Base-by-base conservation (phyloP, 92 coral and sea anemone genomes). In the Zoanthus sociatus region DNA sequence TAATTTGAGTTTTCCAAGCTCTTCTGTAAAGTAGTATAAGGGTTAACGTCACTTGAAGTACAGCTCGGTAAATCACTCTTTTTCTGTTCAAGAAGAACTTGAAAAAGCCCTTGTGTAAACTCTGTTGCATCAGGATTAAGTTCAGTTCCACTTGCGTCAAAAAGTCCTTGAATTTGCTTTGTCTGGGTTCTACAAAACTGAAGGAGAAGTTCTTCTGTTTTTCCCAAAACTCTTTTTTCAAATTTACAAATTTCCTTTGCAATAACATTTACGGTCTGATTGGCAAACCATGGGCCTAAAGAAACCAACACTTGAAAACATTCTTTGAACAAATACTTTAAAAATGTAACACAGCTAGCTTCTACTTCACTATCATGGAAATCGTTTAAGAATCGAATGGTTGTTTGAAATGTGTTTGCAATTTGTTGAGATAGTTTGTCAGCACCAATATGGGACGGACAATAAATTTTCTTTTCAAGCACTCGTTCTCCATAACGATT, bases 401-500 rank as follows among this genome's bases (percentile, higher is more conserved):
- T 56, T 1, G 61, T 77, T 32, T 88, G 82, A 51, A 93, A 31
- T 47, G 77, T 82, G 47, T 82, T 77, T 47, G n/a, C 48, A 54
- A 92, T 66, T 32, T 21, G 69, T 50, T 30, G 74, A 11, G 83
- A 72, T 17, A 81, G 61, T 66, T 68, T 56, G 13, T 89, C 86
- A 31, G 75, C 74, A 0, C 54, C 75, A 68, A 75, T 77, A 31
- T 51, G 31, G n/a, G 50, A 30, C 30, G 91, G 46, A 58, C 75
- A 94, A 46, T 31, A 73, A n/a, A 87, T 15, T 0, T 79, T 53
- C 55, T 90, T 86, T 44, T 90, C 97, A 16, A 68, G 66, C 10
- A 90, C 87, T 61, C 85, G 87, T 84, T 92, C 98, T 17, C 98
- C 94, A 86, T 64, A 97, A 17, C 83, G 84, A 84, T 95, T 95